Evolutionary conservation across 1,140 invertebrate species (phyloP).

Genomic region (Trichonephila clavipes): DNA sequence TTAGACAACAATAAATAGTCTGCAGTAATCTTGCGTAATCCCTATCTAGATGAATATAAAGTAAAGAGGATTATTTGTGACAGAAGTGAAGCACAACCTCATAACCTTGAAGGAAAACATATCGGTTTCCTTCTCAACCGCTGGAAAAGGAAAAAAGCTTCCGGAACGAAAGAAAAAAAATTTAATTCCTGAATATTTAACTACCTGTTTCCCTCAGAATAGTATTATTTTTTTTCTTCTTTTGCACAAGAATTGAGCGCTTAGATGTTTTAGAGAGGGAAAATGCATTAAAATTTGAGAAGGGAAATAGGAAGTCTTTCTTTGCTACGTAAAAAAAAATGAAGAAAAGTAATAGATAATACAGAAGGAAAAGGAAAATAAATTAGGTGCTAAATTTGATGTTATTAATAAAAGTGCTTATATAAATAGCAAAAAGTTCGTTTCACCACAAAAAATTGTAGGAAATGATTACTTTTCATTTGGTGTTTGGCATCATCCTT

Average conservation of each 20-base stretch:
- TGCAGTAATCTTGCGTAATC: constrained; percentile 29
- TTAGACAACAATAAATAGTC: neutral
- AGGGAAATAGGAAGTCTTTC: neutral
- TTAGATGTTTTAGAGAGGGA: neutral
- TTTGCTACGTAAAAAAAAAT: neutral
- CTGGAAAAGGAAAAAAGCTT: neutral
- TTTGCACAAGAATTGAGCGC: neutral
- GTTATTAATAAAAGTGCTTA: neutral
- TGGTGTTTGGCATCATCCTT: too few species aligned
- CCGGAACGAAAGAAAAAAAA: neutral
- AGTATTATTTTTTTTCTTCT: neutral
- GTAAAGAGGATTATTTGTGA: neutral
- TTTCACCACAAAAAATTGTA: neutral
- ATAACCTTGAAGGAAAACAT: constrained; percentile 2
- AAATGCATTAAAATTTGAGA: neutral
- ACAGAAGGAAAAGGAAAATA: neutral
- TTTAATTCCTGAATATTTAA: neutral
- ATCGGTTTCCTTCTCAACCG: neutral
- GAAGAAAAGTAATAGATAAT: neutral
- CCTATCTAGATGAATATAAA: neutral
- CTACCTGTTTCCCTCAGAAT: neutral
- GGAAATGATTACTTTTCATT: too few species aligned
- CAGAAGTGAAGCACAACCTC: neutral
- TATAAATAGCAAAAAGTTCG: neutral
- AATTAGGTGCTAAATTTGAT: neutral